Percentiles rank a stretch among this genome's conserved stretches.
Evolutionary conservation across 2,113 vertebrate species (phyloP).

Genomic region (Lophius piscatorius): DNA sequence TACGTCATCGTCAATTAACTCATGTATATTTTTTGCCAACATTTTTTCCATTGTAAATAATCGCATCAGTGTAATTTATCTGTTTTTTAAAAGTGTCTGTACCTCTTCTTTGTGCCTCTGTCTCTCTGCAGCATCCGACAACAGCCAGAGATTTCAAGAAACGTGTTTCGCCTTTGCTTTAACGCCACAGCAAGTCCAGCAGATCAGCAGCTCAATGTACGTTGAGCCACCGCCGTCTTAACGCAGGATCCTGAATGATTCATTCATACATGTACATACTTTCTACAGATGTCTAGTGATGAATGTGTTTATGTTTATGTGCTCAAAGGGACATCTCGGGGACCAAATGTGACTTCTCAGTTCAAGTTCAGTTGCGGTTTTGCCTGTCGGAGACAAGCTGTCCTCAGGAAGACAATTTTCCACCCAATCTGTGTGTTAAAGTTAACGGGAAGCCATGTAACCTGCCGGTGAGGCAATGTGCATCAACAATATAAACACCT

Average conservation of each 20-base stretch:
- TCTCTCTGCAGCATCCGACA: conserved; percentile 88
- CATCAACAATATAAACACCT: not conserved
- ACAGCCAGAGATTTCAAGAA: conserved; percentile 98
- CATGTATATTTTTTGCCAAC: too few relatives aligned
- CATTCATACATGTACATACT: conserved; percentile 14
- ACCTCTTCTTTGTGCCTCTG: not conserved
- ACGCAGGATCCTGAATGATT: conserved; percentile 7
- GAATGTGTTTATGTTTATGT: conserved; percentile 36
- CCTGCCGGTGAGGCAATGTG: conserved; percentile 85
- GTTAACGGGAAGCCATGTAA: conserved; percentile 98
- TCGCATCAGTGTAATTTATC: not conserved
- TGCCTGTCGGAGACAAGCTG: conserved; percentile 99
- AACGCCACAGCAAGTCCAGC: conserved; percentile 98
- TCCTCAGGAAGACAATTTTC: conserved; percentile 99
- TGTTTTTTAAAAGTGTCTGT: conserved; percentile 9
- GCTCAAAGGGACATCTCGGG: conserved; percentile 95
- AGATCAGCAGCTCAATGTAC: conserved; percentile 99
- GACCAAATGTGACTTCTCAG: conserved; percentile 99
- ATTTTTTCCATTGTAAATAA: not conserved
- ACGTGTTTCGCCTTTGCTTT: conserved; percentile 98
- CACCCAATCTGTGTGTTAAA: conserved; percentile 98
- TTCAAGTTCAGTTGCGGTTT: conserved; percentile 99
- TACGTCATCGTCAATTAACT: too few relatives aligned
- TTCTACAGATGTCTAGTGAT: conserved; percentile 7
- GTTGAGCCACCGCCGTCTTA: conserved; percentile 28